Base-by-base conservation (phyloP, 2,113 vertebrate species). In the Sylvia atricapilla region DNA sequence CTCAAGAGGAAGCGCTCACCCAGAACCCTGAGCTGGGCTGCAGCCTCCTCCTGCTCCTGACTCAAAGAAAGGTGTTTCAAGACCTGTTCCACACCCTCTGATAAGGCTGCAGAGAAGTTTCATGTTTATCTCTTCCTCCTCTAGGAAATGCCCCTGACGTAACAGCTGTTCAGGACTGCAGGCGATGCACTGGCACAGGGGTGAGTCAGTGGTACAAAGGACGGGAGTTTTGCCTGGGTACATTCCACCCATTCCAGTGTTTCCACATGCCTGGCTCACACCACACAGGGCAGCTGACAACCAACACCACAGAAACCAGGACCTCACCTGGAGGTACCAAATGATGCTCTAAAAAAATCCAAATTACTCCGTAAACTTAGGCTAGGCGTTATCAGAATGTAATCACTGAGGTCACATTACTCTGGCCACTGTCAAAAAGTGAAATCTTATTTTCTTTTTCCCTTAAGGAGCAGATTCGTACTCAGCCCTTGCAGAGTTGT, bases 181-280 rank as follows among this genome's bases (percentile, higher is more conserved):
- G 55, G 68, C 37, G 37, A 75, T 2, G 13, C 62, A 11, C 1
- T 14, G 25, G 59, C 56, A 76, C 8, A 52, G 33, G 64, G n/a
- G 13, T 13, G 78, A 94, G 27, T 59, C 58, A 66, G 73, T 10
- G 76, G 33, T 15, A 47, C 53, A 74, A 44, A 30, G 37, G 24
- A 60, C 1, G 7, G 43, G 27, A 2, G 10, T 44, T 35, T 64
- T 63, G 17, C 43, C 63, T 76, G 31, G 25, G 39, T n/a, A 44
- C 37, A 88, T 73, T 52, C 62, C 69, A 58, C 30, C 37, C n/a
- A 5, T 68, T 59, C 53, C 69, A 43, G 46, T 5, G 21, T 62
- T 78, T 41, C 1, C 0, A 47, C 19, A 17, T 0, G 5, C 16
- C 30, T 35, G 1, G 15, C 66, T 52, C 3, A 9, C 52, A 47